These are phyloP conservation scores for Cervus canadensis DNA, from an alignment of 2,113 vertebrate species.

Conservation along the genomic window DNA sequence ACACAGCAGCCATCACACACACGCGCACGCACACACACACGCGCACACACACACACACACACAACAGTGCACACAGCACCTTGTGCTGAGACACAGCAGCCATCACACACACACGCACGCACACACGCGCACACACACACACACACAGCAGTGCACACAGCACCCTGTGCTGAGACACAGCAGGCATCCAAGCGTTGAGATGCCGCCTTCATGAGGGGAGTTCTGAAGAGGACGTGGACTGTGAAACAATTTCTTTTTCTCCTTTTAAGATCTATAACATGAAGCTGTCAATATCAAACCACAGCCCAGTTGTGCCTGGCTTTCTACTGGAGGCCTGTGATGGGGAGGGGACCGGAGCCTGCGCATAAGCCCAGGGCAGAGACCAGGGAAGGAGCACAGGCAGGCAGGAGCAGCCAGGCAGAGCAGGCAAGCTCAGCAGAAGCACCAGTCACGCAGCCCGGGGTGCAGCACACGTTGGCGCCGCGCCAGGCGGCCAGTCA, in stretches of 20 bases:
- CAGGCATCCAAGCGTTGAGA: neutral
- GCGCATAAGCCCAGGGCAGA: neutral
- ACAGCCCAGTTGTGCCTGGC: neutral
- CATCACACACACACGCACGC: too few relatives aligned
- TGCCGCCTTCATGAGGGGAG: accelerated
- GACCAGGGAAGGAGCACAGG: constrained; percentile 37
- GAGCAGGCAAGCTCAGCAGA: constrained; percentile 65
- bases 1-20: neutral
- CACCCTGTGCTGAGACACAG: neutral
- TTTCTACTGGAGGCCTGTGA: neutral
- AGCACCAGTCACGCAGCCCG: constrained; percentile 72
- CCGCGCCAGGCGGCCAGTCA: constrained; percentile 80
- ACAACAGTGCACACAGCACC: neutral
- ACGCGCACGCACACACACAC: too few relatives aligned
- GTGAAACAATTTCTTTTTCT: neutral
- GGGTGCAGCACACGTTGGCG: constrained; percentile 74
- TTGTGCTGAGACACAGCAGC: too few relatives aligned
- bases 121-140: too few relatives aligned
- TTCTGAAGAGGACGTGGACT: neutral
- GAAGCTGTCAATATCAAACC: neutral
- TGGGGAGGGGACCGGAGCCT: neutral
- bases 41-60: accelerated
- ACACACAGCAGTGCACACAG: too few relatives aligned
- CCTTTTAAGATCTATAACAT: neutral
- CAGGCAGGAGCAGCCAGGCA: constrained; percentile 71